A percentile compares a stretch with the other conserved stretches of the same genome.
Conservation (phyloP, 1,140 invertebrate species). For the Augochlora pura region DNA sequence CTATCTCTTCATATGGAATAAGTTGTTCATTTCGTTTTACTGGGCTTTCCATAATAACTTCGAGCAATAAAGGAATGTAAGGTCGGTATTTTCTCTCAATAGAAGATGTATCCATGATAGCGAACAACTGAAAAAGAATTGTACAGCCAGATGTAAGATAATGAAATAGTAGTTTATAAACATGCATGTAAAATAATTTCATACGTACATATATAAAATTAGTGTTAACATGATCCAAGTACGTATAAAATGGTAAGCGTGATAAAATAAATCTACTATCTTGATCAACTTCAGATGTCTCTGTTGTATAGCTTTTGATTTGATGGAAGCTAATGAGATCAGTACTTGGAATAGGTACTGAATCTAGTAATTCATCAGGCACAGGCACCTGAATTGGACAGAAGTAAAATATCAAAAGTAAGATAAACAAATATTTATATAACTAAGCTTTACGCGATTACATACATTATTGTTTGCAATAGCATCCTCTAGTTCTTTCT, state of each 20-base stretch:
- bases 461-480: slow-evolving; percentile 88
- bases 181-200: slow-evolving; percentile 24
- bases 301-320: slow-evolving; percentile 82
- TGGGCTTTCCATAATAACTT: slow-evolving; percentile 86
- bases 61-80: slow-evolving; percentile 87
- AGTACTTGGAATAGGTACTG: slow-evolving; percentile 86
- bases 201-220: slow-evolving; percentile 92
- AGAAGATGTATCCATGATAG: slow-evolving; percentile 87
- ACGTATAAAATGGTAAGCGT: slow-evolving; percentile 87
- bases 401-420: slow-evolving; percentile 39
- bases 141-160: not conserved
- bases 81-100: slow-evolving; percentile 82
- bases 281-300: slow-evolving; percentile 79
- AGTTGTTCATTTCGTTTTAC: slow-evolving; percentile 81
- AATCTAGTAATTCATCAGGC: slow-evolving; percentile 84
- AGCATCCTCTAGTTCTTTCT: slow-evolving; percentile 84
- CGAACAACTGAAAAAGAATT: slow-evolving; percentile 81
- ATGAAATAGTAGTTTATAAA: slow-evolving; percentile 8
- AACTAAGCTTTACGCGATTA: not conserved
- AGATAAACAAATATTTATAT: slow-evolving; percentile 23
- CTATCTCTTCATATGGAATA: slow-evolving; percentile 86
- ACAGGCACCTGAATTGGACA: slow-evolving; percentile 79
- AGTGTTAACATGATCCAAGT: slow-evolving; percentile 89
- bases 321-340: slow-evolving; percentile 86
- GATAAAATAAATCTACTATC: slow-evolving; percentile 83